Conservation (phyloP, 2,113 vertebrate genomes). For the Gambusia holbrooki region DNA sequence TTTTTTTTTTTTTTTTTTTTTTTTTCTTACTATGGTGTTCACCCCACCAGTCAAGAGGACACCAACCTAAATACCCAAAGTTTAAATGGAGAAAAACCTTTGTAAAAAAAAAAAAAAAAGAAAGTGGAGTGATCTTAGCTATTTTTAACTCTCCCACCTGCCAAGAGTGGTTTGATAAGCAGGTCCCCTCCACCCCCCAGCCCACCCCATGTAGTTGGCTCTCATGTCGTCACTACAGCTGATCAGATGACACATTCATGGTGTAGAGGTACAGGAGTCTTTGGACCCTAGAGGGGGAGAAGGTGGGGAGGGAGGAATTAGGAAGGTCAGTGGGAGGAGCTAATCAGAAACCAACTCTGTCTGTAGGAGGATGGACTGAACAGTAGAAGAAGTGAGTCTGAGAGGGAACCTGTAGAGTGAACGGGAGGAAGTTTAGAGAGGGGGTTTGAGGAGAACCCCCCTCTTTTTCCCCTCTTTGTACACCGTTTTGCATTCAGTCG, state of each 20-base stretch:
- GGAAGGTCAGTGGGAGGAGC: constrained; percentile 68
- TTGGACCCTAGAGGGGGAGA: not conserved
- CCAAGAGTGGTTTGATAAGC: constrained; percentile 31
- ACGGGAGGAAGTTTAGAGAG: constrained; percentile 54
- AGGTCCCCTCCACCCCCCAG: not conserved
- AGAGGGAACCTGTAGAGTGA: constrained; percentile 67
- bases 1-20: too few relatives aligned
- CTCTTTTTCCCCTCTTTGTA: constrained; percentile 11
- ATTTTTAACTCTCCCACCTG: constrained; percentile 58
- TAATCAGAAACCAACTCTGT: constrained; percentile 17
- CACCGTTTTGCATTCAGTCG: constrained; percentile 19
- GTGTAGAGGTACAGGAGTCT: constrained; percentile 1
- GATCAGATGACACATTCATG: constrained; percentile 29
- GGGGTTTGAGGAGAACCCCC: constrained; percentile 52
- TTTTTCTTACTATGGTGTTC: too few relatives aligned
- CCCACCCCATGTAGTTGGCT: constrained; percentile 4
- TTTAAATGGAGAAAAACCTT: too few relatives aligned
- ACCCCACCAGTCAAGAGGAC: too few relatives aligned
- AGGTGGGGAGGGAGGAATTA: not conserved
- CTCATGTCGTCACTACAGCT: constrained; percentile 9
- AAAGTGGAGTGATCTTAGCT: constrained; percentile 13
- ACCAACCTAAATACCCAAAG: too few relatives aligned
- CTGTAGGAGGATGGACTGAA: constrained; percentile 57
- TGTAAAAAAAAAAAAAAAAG: too few relatives aligned
- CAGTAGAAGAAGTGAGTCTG: constrained; percentile 58